Conservation (phyloP, 2,797 vertebrate genomes). For the Liasis olivaceus region DNA sequence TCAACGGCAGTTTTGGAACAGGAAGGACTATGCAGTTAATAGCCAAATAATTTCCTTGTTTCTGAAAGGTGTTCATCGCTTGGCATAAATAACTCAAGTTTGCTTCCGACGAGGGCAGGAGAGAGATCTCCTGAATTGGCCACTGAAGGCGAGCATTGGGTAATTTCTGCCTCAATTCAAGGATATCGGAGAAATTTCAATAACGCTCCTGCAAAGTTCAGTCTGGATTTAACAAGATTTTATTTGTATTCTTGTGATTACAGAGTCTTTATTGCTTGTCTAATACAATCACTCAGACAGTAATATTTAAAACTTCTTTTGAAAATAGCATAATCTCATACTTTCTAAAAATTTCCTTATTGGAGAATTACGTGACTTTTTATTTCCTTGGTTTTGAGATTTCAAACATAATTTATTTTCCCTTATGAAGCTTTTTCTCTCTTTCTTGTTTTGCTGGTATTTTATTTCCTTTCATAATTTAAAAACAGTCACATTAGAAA, state of each 20-base stretch:
- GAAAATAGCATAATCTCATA: constrained; percentile 77
- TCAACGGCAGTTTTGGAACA: constrained; percentile 8
- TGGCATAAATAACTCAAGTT: background rate
- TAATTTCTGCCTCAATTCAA: background rate
- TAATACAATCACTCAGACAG: constrained; percentile 91
- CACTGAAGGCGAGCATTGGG: too few species aligned
- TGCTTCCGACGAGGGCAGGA: background rate
- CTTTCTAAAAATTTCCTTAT: constrained; percentile 66
- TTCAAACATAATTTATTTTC: constrained; percentile 61
- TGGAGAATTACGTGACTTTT: constrained; percentile 77
- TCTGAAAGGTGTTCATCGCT: background rate
- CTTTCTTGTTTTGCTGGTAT: constrained; percentile 85
- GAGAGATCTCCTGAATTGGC: too few species aligned
- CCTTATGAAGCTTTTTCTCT: constrained; percentile 58
- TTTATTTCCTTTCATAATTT: constrained; percentile 64
- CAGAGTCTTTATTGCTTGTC: constrained; percentile 98
- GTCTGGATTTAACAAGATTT: constrained; percentile 74
- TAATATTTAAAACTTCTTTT: constrained; percentile 87
- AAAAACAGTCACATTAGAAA: constrained; percentile 61
- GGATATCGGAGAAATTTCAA: background rate
- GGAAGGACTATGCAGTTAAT: rapidly evolving
- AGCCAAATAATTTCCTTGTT: background rate
- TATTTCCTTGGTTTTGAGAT: constrained; percentile 44
- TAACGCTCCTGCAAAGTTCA: background rate
- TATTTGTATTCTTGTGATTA: constrained; percentile 88